phyloP scores from a whole-genome alignment of 1,140 invertebrate species.

The Magallana ariakensis region DNA sequence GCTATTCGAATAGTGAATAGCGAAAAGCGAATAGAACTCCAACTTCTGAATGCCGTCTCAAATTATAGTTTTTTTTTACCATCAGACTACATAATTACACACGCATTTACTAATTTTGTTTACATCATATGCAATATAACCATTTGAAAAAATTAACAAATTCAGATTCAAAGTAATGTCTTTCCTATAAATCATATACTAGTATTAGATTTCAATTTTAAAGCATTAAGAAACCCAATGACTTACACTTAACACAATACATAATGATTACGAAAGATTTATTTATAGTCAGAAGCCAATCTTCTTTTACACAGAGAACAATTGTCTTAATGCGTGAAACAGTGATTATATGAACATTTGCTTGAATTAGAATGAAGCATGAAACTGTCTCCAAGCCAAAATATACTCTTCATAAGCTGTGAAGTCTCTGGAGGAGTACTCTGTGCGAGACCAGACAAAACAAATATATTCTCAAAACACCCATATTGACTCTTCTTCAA shows the following conservation, averaged over 20 bases:
- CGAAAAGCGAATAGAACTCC: no score
- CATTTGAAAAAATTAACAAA: no score
- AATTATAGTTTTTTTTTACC: no score
- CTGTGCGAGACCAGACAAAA: slow-evolving; percentile 16
- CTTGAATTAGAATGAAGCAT: neutral
- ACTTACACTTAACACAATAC: neutral
- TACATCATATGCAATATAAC: no score
- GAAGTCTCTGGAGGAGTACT: neutral
- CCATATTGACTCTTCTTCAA: slow-evolving; percentile 14
- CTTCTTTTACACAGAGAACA: neutral
- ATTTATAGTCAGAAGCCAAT: neutral
- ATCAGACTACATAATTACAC: no score
- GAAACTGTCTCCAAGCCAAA: slow-evolving; percentile 23
- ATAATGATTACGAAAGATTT: slow-evolving; percentile 17
- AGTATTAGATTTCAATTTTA: no score
- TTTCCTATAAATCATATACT: no score
- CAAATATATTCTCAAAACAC: slow-evolving; percentile 21
- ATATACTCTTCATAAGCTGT: neutral
- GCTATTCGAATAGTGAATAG: no score
- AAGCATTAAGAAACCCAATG: neutral
- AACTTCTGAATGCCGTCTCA: no score
- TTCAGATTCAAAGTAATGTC: no score
- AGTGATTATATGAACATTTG: neutral
- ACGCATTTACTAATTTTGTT: no score
- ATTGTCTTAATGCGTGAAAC: slow-evolving; percentile 20